These are phyloP conservation scores for Furcifer pardalis DNA, from an alignment of 2,797 vertebrate genomes.

Conservation along the genomic window DNA sequence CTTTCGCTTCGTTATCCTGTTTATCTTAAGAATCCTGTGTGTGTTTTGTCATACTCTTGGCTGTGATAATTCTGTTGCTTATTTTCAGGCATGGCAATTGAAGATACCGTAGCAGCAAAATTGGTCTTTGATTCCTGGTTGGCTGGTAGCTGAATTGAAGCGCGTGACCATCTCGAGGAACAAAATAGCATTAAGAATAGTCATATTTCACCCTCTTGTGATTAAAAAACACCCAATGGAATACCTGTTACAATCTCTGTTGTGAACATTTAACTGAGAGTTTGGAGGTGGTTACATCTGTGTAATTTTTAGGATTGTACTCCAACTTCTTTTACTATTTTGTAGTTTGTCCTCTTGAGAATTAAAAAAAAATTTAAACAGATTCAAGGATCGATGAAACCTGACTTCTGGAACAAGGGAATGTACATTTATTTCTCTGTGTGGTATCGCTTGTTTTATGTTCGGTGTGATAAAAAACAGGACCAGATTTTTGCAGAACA, in stretches of 20 bases:
- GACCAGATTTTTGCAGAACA: background rate
- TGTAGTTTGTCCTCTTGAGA: background rate
- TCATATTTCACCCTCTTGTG: background rate
- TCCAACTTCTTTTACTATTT: background rate
- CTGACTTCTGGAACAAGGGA: background rate
- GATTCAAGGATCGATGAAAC: background rate
- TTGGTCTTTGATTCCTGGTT: slow-evolving; percentile 90
- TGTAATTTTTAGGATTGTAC: background rate
- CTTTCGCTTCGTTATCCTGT: background rate
- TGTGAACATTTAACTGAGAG: background rate
- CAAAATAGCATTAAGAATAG: background rate
- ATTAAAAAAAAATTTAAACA: background rate
- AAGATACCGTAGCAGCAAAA: slow-evolving; percentile 91
- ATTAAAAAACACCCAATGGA: background rate
- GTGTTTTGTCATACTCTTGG: background rate
- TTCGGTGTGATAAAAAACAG: background rate
- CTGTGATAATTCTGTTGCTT: slow-evolving; percentile 36
- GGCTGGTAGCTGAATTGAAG: slow-evolving; percentile 65
- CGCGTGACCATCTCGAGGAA: background rate
- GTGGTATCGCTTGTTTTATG: background rate
- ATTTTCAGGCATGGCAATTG: slow-evolving; percentile 89
- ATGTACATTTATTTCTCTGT: background rate
- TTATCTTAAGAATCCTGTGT: background rate
- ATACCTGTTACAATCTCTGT: background rate
- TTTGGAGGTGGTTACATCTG: no score